phyloP scores from a whole-genome alignment of 1,140 invertebrate species.

The Eufriesea mexicana region DNA sequence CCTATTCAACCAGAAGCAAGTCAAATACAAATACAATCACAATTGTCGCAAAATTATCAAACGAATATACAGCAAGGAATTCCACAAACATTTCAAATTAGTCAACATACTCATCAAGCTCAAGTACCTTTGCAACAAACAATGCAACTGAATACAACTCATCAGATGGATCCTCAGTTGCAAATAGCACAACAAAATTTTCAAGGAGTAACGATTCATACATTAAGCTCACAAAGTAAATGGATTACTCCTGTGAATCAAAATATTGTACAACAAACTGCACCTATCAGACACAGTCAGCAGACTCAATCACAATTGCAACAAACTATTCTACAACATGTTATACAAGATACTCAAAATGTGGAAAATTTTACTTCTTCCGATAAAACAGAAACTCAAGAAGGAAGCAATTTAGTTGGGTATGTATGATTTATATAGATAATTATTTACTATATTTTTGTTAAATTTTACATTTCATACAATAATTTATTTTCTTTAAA shows the following conservation, averaged over 20 bases:
- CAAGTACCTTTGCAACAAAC: conserved; percentile 61
- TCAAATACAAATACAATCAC: conserved; percentile 63
- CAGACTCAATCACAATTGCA: conserved; percentile 65
- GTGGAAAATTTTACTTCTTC: conserved; percentile 46
- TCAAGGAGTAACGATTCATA: conserved; percentile 65
- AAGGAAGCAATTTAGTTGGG: conserved; percentile 66
- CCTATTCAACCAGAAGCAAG: conserved; percentile 75
- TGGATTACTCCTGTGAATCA: conserved; percentile 72
- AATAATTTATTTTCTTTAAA: conserved; percentile 35
- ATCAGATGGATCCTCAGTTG: conserved; percentile 63
- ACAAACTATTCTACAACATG: conserved; percentile 68
- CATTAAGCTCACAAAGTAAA: conserved; percentile 60
- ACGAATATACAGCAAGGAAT: conserved; percentile 58
- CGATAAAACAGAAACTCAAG: conserved; percentile 71
- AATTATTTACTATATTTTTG: conserved; percentile 12
- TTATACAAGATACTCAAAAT: conserved; percentile 66
- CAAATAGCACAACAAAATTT: conserved; percentile 69
- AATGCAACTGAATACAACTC: conserved; percentile 61
- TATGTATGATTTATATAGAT: conserved; percentile 25
- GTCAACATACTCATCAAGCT: conserved; percentile 52
- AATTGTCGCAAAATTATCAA: conserved; percentile 69
- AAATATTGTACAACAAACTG: conserved; percentile 63
- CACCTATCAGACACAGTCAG: conserved; percentile 70
- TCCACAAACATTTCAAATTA: conserved; percentile 63
- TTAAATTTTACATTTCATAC: neutral